Evolutionary conservation across 2,797 vertebrate species (phyloP).

Genomic region (Coregonus ussuriensis): DNA sequence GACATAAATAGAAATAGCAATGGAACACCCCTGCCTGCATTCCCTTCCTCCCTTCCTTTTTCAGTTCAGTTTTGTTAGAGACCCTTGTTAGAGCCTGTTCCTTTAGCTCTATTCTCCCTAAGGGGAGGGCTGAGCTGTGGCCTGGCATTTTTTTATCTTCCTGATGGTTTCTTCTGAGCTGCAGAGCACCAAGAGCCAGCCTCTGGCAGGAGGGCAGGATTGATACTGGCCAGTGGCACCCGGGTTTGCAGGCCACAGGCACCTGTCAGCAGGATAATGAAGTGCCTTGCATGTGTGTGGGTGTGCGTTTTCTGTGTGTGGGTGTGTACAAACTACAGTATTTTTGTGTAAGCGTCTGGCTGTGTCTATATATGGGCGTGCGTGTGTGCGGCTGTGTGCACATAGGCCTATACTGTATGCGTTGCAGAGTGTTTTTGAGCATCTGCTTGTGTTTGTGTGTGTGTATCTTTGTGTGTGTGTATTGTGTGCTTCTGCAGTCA

Average conservation of each 20-base stretch:
- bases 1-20: neutral
- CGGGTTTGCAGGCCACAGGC: slow-evolving; percentile 27
- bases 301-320: slow-evolving; percentile 2
- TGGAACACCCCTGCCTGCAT: neutral
- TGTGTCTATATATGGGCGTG: neutral
- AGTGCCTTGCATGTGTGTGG: slow-evolving; percentile 13
- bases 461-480: slow-evolving; percentile 6
- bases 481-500: neutral
- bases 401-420: neutral
- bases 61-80: neutral
- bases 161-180: slow-evolving; percentile 22
- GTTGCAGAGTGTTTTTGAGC: neutral
- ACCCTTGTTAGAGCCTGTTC: neutral
- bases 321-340: slow-evolving; percentile 13
- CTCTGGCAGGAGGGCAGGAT: slow-evolving; percentile 13
- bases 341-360: slow-evolving; percentile 4
- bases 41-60: neutral
- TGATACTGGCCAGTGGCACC: slow-evolving; percentile 26
- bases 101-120: neutral
- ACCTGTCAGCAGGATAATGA: slow-evolving; percentile 42
- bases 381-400: neutral
- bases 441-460: slow-evolving; percentile 13
- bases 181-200: slow-evolving; percentile 26
- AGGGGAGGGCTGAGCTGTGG: neutral
- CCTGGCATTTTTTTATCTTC: slow-evolving; percentile 4